These are phyloP conservation scores for Epinotia demarniana DNA, from an alignment of 2,888 invertebrate genomes.

Conservation along the genomic window DNA sequence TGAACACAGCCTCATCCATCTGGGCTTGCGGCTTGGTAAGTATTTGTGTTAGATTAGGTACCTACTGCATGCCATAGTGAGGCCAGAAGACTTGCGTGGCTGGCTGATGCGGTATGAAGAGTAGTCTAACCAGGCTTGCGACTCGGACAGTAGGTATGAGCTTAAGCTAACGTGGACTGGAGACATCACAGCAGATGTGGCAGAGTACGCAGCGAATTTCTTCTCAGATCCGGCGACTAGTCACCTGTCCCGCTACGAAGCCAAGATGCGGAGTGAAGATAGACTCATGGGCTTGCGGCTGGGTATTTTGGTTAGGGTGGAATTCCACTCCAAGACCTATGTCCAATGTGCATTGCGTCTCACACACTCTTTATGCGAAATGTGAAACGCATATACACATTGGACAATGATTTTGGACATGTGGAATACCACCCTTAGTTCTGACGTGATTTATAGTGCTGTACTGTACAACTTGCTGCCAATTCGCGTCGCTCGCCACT, in stretches of 20 bases:
- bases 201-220: conserved; percentile 4
- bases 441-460: too few relatives aligned
- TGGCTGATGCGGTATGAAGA: neutral
- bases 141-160: conserved; percentile 69
- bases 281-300: conserved; percentile 85
- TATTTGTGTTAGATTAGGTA: neutral
- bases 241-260: conserved; percentile 66
- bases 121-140: neutral
- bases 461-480: too few relatives aligned
- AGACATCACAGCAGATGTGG: neutral
- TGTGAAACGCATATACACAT: too few relatives aligned
- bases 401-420: too few relatives aligned
- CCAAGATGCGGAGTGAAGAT: conserved; percentile 54
- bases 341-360: too few relatives aligned
- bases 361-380: too few relatives aligned
- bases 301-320: neutral
- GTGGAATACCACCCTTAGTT: too few relatives aligned
- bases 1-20: conserved; percentile 84
- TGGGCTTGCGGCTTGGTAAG: conserved; percentile 78
- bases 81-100: neutral
- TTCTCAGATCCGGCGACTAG: conserved; percentile 70
- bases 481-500: too few relatives aligned
- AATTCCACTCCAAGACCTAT: too few relatives aligned
- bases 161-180: neutral
- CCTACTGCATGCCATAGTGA: neutral